Base-by-base conservation (phyloP, 2,888 invertebrate species). In the Saturnia pavonia region DNA sequence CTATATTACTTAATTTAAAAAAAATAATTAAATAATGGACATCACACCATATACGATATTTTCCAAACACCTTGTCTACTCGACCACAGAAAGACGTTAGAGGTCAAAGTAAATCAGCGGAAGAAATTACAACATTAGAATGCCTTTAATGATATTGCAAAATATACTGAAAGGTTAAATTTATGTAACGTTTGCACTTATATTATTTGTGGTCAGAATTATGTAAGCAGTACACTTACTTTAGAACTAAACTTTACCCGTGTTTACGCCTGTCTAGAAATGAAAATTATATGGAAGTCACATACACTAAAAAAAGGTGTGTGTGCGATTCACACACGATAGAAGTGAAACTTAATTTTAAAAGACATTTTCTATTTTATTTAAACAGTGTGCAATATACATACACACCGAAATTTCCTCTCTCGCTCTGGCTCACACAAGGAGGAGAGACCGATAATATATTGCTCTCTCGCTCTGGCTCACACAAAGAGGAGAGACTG, bases 101-200 rank as follows among this genome's bases (percentile, higher is more conserved):
- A 54, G 42, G 43, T 70, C 67, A 67, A 60, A 22, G 43, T 54
- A 66, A 69, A 40, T 66, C 70, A 67, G 40, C 66, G 70, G 66
- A 70, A 70, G 51, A 27, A 27, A 67, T 70, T 70, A 42, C 70
- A 66, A 67, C 70, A 70, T 51, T 54, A 54, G 54, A 42, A 66
- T 27, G 60, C 60, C 43, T 70, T 69, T 48, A 43, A 69, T 25
- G 63, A 69, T 65, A 12, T 54, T 67, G 66, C 69, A 42, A 60
- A 34, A 70, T 63, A 63, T 42, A 65, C 63, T 76, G 80, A 82
- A 80, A 83, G 83, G 84, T 84, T 78, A 76, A 25, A 69, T 54
- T 82, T 81, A 83, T 77, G 77, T 80, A 83, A 83, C 40, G 22
- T 74, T 68, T 81, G 77, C 76, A 81, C 78, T 78, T 79, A 79